Evolutionary conservation across 2,113 vertebrate genomes (phyloP), one percentile per base, ranked within the genome.

Genomic region (Ibidorhyncha struthersii): DNA sequence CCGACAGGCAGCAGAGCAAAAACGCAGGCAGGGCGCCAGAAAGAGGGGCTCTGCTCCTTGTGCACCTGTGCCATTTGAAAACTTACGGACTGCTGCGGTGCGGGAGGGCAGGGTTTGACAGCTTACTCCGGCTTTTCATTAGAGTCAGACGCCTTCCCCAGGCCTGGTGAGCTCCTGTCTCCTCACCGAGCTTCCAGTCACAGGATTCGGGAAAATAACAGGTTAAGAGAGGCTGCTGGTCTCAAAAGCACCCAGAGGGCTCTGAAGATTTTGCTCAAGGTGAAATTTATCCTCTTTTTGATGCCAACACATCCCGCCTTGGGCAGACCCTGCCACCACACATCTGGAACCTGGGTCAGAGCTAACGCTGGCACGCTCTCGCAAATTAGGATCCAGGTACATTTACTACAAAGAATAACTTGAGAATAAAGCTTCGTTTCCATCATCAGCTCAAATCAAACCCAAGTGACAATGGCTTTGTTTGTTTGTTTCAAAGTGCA

Each of bases 21-120:
- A 50, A 3, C 0, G 0, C 2, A 1, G 25, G 22, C 36, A 0
- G 1, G 18, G 62, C 8, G 4, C 22, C 8, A 36, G 43, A 25
- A 41, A 8, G 36, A 6, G 25, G 22, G 6, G 1, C 58, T 43
- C 32, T 18, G 29, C 52, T 49, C 58, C 52, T 47, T 16, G 20
- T 2, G 14, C 32, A 9, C 5, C 21, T 12, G 22, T 7, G 40
- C 50, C 25, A 12, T 15, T 27, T 23, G 40, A 88, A 69, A 74
- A 18, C 29, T 45, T 19, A 27, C 18, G 0, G 0, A n/a, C 7
- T 1, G 2, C 40, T 40, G 70, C 2, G 1, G 58, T 17, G 6
- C 53, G 16, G 47, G 23, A 52, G 47, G 18, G 52, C 41, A 40
- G 49, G 19, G 53, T 14, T 27, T 56, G 34, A 58, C 1, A 1